These are phyloP conservation scores for Periphyllus acericola DNA, from an alignment of 2,888 invertebrate species.

Conservation along the genomic window DNA sequence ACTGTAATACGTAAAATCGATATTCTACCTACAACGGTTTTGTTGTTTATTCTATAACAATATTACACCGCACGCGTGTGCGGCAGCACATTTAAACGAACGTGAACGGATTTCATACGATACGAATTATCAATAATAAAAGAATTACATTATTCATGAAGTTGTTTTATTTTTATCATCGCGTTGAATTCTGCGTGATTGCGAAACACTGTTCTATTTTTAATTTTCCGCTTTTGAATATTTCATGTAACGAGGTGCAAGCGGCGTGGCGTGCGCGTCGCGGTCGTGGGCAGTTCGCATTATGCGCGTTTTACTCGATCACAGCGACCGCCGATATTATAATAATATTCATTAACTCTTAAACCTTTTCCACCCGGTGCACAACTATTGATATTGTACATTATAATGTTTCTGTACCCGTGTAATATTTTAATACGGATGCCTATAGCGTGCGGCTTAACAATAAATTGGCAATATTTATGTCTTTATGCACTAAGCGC, in stretches of 20 bases:
- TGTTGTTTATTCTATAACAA: not conserved
- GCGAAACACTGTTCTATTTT: not conserved
- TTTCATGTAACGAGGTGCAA: not conserved
- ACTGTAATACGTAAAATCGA: not conserved
- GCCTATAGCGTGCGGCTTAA: not conserved
- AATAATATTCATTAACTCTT: not conserved
- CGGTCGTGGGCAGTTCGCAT: not conserved
- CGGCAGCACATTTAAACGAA: not conserved
- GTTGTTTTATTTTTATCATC: not conserved
- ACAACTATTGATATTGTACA: not conserved
- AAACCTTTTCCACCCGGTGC: not conserved
- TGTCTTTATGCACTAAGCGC: not conserved
- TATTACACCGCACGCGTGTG: not conserved
- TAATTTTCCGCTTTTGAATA: not conserved
- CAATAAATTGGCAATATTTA: not conserved
- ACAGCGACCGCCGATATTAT: not conserved
- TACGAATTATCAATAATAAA: not conserved
- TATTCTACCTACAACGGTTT: not conserved
- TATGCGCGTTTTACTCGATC: not conserved
- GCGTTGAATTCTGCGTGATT: not conserved
- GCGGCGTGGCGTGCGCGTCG: not conserved
- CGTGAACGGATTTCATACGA: not conserved
- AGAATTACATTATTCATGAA: not conserved
- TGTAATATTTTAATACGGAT: no score
- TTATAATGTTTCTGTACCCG: not conserved